Evolutionary conservation across 2,113 vertebrate species (phyloP), one percentile per base, ranked within the genome.

Genomic region (Neolamprologus hecqui): DNA sequence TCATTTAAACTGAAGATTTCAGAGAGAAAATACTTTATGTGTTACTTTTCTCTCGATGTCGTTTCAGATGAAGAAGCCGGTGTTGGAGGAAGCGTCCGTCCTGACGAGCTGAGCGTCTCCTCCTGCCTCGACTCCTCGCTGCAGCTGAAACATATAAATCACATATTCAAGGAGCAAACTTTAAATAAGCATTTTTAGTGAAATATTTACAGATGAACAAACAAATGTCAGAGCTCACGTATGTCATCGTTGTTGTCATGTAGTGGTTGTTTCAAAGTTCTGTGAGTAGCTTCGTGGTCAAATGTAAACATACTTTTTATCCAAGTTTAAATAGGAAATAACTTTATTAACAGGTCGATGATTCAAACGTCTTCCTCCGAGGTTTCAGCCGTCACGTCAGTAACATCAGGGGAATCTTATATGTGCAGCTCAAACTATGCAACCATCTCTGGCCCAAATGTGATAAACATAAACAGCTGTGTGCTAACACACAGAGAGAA

Each of bases 241-340:
- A 47, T 19, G 23, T 31, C 23, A 12, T 1, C 1, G 6, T 11
- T 2, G 42, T 19, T 45, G 23, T 28, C 68, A 73, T 47, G 2
- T 47, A 75, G 23, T 2, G 21, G 68, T 73, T 73, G 4, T 31
- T 19, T 77, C 45, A 19, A 31, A 2, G 45, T 49, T 51, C 28
- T 51, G 45, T n/a, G 17, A 13, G 17, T 49, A 31, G 42, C 15
- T 77, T n/a, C 0, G 2, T 77, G 26, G 26, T 77, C 15, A 11
- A 45, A 0, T 45, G 11, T 0, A 45, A 45, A 9, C 0, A 0
- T 9, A 1, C 0, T 70, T 70, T 70, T 26, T 8, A 70, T 42
- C 13, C n/a, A 70, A 23, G 2, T 70, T 68, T 40, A 40, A 68
- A 68, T 6, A 40, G 63, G 13, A 70, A 70, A 70, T 70, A 70